Evolutionary conservation across 2,113 vertebrate genomes (phyloP).

Genomic region (Polypterus bichir): DNA sequence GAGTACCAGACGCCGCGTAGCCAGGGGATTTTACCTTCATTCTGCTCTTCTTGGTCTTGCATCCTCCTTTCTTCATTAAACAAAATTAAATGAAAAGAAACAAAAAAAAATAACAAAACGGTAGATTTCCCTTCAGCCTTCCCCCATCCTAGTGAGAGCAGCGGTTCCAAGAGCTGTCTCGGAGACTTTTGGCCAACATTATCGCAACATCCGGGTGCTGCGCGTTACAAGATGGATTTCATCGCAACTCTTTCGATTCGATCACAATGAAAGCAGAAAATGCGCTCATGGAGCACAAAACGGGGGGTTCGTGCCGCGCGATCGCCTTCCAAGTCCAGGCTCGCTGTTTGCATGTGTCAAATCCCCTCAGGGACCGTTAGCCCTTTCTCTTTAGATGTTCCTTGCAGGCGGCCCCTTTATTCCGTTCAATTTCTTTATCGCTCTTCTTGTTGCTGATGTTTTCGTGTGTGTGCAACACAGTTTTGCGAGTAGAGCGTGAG

Average conservation of each 20-base stretch:
- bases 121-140: background rate
- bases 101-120: slow-evolving; percentile 3
- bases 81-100: slow-evolving; percentile 15
- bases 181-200: background rate
- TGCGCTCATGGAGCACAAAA: too few relatives aligned
- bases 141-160: slow-evolving; percentile 4
- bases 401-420: too few relatives aligned
- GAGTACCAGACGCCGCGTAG: slow-evolving; percentile 34
- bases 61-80: slow-evolving; percentile 55
- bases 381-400: too few relatives aligned
- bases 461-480: background rate
- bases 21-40: slow-evolving; percentile 46
- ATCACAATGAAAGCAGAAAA: too few relatives aligned
- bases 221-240: background rate
- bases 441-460: too few relatives aligned
- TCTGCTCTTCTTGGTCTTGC: slow-evolving; percentile 52
- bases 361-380: background rate
- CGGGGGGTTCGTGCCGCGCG: background rate
- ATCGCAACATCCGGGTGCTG: slow-evolving; percentile 3
- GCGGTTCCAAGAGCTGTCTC: background rate
- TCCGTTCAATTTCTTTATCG: too few relatives aligned
- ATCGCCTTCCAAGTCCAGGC: background rate
- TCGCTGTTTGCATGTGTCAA: too few relatives aligned
- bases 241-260: background rate
- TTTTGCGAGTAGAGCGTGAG: background rate